phyloP scores from a whole-genome alignment of 2,797 vertebrate species.

The Centropyge bicolor region DNA sequence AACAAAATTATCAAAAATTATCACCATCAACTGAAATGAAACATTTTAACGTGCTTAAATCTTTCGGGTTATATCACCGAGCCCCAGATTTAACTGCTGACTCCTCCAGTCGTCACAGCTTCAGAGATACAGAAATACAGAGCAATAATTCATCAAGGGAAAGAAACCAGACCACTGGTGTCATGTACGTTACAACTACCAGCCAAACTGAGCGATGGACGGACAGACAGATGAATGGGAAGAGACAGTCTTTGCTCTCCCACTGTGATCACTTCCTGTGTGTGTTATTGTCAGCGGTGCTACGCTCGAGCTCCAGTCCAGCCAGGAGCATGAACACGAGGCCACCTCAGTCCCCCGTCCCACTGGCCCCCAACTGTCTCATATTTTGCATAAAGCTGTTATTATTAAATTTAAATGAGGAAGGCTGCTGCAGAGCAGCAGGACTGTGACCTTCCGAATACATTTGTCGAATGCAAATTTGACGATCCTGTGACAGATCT shows the following conservation, averaged over 20 bases:
- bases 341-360: slow-evolving; percentile 38
- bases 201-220: not conserved
- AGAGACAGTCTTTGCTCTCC: not conserved
- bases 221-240: slow-evolving; percentile 4
- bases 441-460: slow-evolving; percentile 82
- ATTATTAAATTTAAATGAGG: slow-evolving; percentile 83
- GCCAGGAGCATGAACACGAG: slow-evolving; percentile 35
- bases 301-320: slow-evolving; percentile 17
- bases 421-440: slow-evolving; percentile 71
- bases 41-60: no score
- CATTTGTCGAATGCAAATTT: slow-evolving; percentile 76
- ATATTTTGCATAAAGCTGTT: slow-evolving; percentile 80
- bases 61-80: no score
- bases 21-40: no score
- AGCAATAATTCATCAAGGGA: slow-evolving; percentile 12
- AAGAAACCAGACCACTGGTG: slow-evolving; percentile 16
- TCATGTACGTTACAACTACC: slow-evolving; percentile 10
- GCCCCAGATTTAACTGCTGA: slow-evolving; percentile 21
- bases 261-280: slow-evolving; percentile 19
- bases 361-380: slow-evolving; percentile 61
- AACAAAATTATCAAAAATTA: no score
- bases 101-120: not conserved
- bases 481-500: slow-evolving; percentile 77
- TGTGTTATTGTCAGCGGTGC: slow-evolving; percentile 19
- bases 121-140: slow-evolving; percentile 18